A percentile compares a stretch with the other conserved stretches of the same genome.
phyloP scores from a whole-genome alignment of 1,140 invertebrate species.

The Popillia japonica region DNA sequence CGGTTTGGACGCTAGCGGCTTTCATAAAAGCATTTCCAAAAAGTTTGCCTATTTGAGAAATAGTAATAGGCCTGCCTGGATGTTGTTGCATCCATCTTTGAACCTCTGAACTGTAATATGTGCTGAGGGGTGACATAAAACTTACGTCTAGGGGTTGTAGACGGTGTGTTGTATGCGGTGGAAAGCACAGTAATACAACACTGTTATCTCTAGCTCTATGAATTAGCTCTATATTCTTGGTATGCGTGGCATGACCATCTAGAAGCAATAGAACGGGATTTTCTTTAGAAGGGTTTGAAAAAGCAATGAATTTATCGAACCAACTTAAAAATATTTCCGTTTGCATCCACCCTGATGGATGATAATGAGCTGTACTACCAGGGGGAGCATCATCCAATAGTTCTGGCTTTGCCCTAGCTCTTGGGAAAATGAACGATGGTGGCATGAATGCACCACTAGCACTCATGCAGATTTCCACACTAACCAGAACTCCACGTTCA shows the following conservation, averaged over 20 bases:
- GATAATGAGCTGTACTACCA: slow-evolving; percentile 46
- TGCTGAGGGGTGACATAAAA: slow-evolving; percentile 47
- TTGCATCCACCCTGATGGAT: slow-evolving; percentile 52
- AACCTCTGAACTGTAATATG: slow-evolving; percentile 41
- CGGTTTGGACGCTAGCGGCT: slow-evolving; percentile 57
- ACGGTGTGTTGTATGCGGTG: too few species aligned
- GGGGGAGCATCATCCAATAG: slow-evolving; percentile 51
- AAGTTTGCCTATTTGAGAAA: slow-evolving; percentile 51
- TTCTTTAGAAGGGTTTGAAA: too few species aligned
- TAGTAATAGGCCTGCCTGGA: slow-evolving; percentile 47
- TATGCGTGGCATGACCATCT: too few species aligned
- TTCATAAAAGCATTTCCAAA: slow-evolving; percentile 55
- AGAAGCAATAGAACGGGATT: too few species aligned
- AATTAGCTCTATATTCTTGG: too few species aligned
- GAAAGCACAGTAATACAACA: too few species aligned
- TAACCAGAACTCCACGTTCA: slow-evolving; percentile 55
- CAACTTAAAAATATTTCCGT: too few species aligned
- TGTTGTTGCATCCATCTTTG: slow-evolving; percentile 46
- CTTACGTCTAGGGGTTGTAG: too few species aligned
- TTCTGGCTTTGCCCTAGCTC: too few species aligned
- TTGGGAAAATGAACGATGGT: slow-evolving; percentile 52
- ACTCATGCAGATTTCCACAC: slow-evolving; percentile 53
- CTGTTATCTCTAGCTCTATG: too few species aligned
- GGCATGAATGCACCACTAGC: slow-evolving; percentile 53
- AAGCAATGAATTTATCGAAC: too few species aligned